Evolutionary conservation across 2,113 vertebrate genomes (phyloP).

Genomic region (Ctenomys sociabilis): DNA sequence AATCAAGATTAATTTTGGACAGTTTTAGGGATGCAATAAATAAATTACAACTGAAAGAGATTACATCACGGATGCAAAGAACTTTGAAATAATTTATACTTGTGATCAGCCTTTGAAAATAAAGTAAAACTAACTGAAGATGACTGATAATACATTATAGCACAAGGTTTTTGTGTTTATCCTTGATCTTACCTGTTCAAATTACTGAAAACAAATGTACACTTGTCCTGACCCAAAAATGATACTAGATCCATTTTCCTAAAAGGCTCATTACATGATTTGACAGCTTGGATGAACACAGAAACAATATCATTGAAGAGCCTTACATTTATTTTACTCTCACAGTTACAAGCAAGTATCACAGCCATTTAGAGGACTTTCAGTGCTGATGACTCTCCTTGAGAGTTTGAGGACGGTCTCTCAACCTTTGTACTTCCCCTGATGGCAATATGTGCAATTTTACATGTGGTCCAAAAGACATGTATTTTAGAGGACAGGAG

Average conservation of each 20-base stretch:
- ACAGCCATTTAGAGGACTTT: neutral
- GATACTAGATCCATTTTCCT: neutral
- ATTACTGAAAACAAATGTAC: neutral
- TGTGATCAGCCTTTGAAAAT: conserved; percentile 1
- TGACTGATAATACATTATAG: neutral
- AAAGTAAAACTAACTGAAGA: neutral
- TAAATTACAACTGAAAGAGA: conserved; percentile 38
- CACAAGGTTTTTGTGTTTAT: neutral
- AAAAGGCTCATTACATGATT: neutral
- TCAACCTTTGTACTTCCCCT: neutral
- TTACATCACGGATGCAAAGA: neutral
- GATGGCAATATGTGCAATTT: neutral
- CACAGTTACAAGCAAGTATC: neutral
- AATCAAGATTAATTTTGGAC: conserved; percentile 45
- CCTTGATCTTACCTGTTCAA: neutral
- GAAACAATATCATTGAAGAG: neutral
- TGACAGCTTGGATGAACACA: neutral
- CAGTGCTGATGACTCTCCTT: neutral
- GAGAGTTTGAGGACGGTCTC: neutral
- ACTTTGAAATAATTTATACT: neutral
- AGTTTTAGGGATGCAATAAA: conserved; percentile 1
- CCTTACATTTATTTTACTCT: neutral
- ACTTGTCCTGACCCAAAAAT: neutral
- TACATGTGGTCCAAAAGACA: neutral
- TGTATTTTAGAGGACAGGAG: neutral